A percentile compares a stretch with the other conserved stretches of the same genome.
Evolutionary conservation across 1,140 invertebrate genomes (phyloP).

Genomic region (Drosophila sucinea): DNA sequence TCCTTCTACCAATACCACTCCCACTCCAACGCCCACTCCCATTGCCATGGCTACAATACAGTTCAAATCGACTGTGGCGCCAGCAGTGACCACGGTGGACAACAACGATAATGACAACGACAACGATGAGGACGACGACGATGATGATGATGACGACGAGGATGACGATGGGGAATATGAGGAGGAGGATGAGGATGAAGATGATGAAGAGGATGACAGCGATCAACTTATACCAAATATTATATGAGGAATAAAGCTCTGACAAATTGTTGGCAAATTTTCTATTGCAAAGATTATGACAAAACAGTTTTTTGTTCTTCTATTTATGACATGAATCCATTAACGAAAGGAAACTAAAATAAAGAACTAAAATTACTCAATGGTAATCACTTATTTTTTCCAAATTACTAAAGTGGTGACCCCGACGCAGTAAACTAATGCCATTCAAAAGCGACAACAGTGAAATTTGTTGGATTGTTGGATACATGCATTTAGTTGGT

Average conservation of each 20-base stretch:
- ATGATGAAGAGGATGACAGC: constrained; percentile 69
- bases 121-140: constrained; percentile 40
- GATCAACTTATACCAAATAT: constrained; percentile 81
- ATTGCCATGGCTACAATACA: constrained; percentile 43
- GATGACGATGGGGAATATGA: constrained; percentile 67
- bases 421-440: neutral
- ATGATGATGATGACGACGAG: constrained; percentile 54
- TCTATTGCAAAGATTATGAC: neutral
- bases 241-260: constrained; percentile 43
- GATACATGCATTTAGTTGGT: constrained; percentile 23
- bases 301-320: neutral
- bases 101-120: constrained; percentile 18
- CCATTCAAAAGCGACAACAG: too few relatives aligned
- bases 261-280: constrained; percentile 28
- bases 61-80: constrained; percentile 28
- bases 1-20: neutral
- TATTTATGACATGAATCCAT: neutral
- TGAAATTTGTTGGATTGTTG: too few relatives aligned
- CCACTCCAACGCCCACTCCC: constrained; percentile 10
- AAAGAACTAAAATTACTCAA: neutral
- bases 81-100: constrained; percentile 21
- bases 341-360: neutral
- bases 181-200: constrained; percentile 64
- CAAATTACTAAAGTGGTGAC: neutral
- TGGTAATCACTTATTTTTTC: too few relatives aligned